Evolutionary conservation across 1,140 invertebrate species (phyloP), one percentile per base, ranked within the genome.

Genomic region (Rhysida immarginata): DNA sequence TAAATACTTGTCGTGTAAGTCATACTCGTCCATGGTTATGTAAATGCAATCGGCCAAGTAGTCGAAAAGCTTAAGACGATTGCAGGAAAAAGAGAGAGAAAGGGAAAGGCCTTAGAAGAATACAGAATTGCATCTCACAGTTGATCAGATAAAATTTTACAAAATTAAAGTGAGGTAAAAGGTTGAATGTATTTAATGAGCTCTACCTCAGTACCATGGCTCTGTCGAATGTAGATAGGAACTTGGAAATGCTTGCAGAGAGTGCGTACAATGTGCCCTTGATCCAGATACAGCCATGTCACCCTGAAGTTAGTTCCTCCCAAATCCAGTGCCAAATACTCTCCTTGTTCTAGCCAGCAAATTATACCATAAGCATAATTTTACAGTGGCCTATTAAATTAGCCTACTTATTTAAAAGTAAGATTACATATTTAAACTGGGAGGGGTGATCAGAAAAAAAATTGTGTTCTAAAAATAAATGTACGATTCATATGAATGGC

Each of bases 251-350:
- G 78, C 59, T 78, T 76, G 66, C 71, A 78, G 62, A 63, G 75
- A 70, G 74, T 80, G 2, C 68, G 63, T 13, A 69, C 62, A 16
- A 68, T 59, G 44, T 70, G 66, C 23, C 76, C 77, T 50, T 76
- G 73, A 2, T 72, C 65, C 41, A 87, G 63, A 43, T 76, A 70
- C 49, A 85, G 66, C 11, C 82, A 69, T 18, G 87, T 71, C 1
- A 88, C 79, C 11, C 85, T 74, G 66, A 87, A 88, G 68, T 89
- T 85, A 1, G 85, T 87, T 1, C 83, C 85, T 2, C 86, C 86
- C 2, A 88, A 71, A 67, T 88, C 86, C 14, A 89, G 68, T 1
- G 85, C 83, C 59, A 89, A 66, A 63, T 77, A 86, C 42, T 82
- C 69, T 2, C 84, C 84, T 58, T 74, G 66, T 68, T 87, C 84